Conservation (phyloP, 2,797 vertebrate species). For the Melanotaenia nigrans region DNA sequence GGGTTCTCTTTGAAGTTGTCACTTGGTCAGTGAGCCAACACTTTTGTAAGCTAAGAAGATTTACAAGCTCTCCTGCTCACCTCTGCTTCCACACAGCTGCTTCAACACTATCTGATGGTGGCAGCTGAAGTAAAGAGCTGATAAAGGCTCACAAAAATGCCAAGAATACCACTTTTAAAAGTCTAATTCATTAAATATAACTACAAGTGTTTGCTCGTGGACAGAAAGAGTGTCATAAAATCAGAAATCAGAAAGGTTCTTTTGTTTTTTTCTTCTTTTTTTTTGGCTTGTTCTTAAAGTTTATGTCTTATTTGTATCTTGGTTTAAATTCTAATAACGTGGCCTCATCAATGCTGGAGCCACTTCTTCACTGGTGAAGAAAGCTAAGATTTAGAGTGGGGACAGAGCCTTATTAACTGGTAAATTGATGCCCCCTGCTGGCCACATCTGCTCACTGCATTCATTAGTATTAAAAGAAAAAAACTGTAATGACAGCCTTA, state of each 20-base stretch:
- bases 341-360: background rate
- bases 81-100: conserved; percentile 66
- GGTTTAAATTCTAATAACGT: background rate
- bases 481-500: background rate
- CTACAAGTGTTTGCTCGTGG: background rate
- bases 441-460: background rate
- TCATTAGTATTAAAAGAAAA: background rate
- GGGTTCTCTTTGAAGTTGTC: conserved; percentile 74
- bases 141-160: conserved; percentile 10
- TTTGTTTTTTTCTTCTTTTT: background rate
- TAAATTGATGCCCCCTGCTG: conserved; percentile 66
- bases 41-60: conserved; percentile 62
- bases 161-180: conserved; percentile 5
- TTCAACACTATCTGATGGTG: conserved; percentile 41
- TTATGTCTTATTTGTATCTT: background rate
- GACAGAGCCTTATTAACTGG: conserved; percentile 6
- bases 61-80: conserved; percentile 62
- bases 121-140: conserved; percentile 18
- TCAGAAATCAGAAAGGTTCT: background rate
- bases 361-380: conserved; percentile 1
- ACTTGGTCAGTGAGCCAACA: conserved; percentile 61
- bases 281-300: background rate
- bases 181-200: background rate
- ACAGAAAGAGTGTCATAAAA: too few relatives aligned
- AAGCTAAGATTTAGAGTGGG: background rate